Evolutionary conservation across 2,888 invertebrate genomes (phyloP), one percentile per base, ranked within the genome.

Genomic region (Odontothrips loti): DNA sequence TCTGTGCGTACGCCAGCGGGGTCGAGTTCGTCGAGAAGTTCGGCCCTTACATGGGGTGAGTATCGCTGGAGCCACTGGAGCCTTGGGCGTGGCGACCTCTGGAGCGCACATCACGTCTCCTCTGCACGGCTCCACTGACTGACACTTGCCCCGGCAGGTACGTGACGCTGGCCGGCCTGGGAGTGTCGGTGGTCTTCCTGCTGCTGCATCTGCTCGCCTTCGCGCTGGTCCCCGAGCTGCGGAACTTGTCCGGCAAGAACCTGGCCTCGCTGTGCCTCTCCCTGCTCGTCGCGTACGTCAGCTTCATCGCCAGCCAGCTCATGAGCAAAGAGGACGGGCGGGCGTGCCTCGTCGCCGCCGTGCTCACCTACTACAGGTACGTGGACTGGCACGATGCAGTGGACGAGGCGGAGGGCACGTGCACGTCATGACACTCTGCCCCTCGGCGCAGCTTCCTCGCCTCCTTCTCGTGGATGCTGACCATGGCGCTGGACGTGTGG

Each of bases 401-500:
- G 58, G 10, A 6, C 15, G n/a, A n/a, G n/a, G n/a, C n/a, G n/a
- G n/a, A n/a, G n/a, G n/a, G n/a, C n/a, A n/a, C n/a, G n/a, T n/a
- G n/a, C n/a, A n/a, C n/a, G n/a, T 51, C 58, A 4, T 15, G 34
- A 43, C 34, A 43, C 34, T 43, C 3, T 43, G 34, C 34, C 34
- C 34, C 34, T 43, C 34, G 34, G 34, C 34, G 15, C 58, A 86
- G 87, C 83, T 90, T 89, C 85, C 85, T 90, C 82, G 87, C 89
- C 0, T 88, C 90, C 1, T 90, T 90, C 84, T 87, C 87, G 82
- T 90, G 90, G 90, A 89, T 89, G 88, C 87, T 89, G 80, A 87
- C 89, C 4, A 87, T 90, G 86, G 88, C 90, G 0, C 88, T 89
- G 85, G 90, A 90, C 83, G 88, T 87, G 20, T 88, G 87, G 86